A percentile compares a stretch with the other conserved stretches of the same genome.
Evolutionary conservation across 2,113 vertebrate genomes (phyloP).

Genomic region (Danionella cerebrum): DNA sequence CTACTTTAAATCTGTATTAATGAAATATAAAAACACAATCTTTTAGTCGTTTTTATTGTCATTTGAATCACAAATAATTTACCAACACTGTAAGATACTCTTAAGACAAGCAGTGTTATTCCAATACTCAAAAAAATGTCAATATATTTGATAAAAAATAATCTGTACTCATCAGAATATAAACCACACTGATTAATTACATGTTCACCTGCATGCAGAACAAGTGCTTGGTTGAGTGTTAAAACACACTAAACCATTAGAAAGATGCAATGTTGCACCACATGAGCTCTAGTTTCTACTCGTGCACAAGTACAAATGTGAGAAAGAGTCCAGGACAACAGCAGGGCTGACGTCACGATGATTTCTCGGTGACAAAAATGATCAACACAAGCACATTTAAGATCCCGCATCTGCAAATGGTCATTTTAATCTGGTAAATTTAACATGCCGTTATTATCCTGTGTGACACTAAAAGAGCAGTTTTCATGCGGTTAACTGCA

Average conservation of each 20-base stretch:
- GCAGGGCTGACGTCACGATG: background rate
- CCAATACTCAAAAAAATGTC: slow-evolving; percentile 1
- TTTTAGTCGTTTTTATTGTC: background rate
- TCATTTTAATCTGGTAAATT: slow-evolving; percentile 1
- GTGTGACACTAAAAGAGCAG: background rate
- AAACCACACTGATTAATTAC: slow-evolving; percentile 2
- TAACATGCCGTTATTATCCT: slow-evolving; percentile 27
- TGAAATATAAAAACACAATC: background rate
- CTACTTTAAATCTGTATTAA: background rate
- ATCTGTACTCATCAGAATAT: background rate
- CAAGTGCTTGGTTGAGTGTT: slow-evolving; percentile 33
- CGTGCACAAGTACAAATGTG: slow-evolving; percentile 10
- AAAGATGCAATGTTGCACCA: background rate
- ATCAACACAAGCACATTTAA: background rate
- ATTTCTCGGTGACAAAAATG: background rate
- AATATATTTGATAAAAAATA: background rate
- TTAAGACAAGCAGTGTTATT: slow-evolving; percentile 1
- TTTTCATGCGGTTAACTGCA: background rate
- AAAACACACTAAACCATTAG: slow-evolving; percentile 38
- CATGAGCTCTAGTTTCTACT: slow-evolving; percentile 3
- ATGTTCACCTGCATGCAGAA: slow-evolving; percentile 18
- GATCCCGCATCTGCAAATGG: no score
- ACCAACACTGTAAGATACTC: slow-evolving; percentile 1
- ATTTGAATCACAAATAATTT: slow-evolving; percentile 1
- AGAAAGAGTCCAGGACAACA: background rate